Evolutionary conservation across 2,113 vertebrate species (phyloP).

Genomic region (Chitala chitala): DNA sequence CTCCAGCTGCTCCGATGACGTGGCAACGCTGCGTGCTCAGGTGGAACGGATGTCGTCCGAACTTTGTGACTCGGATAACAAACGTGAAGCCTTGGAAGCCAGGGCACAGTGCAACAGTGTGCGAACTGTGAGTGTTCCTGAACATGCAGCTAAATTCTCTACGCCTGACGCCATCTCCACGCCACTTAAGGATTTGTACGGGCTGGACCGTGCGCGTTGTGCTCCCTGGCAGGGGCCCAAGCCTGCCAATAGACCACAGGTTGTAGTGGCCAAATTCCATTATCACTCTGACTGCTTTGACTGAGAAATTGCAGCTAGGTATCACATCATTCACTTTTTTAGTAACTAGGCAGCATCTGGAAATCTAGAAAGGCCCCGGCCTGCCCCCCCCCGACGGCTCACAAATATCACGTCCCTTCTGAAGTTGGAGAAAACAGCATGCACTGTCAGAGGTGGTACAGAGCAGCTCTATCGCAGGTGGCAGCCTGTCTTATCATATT

Average conservation of each 20-base stretch:
- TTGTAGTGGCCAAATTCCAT: neutral
- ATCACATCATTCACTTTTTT: too few relatives aligned
- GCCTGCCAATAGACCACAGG: neutral
- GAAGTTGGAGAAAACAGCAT: too few relatives aligned
- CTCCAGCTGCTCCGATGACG: neutral
- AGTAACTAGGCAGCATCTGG: too few relatives aligned
- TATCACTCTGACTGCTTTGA: neutral
- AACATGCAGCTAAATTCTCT: neutral
- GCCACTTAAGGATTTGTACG: neutral
- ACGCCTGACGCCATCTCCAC: neutral
- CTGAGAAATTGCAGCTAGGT: too few relatives aligned
- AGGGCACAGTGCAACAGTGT: neutral
- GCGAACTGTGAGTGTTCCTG: neutral
- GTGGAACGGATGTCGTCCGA: neutral
- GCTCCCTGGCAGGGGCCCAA: neutral
- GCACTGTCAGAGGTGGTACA: too few relatives aligned
- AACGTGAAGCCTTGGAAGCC: neutral
- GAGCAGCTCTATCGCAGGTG: too few relatives aligned
- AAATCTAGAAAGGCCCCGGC: too few relatives aligned
- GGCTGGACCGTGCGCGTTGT: neutral
- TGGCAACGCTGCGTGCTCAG: neutral
- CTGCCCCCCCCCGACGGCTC: too few relatives aligned
- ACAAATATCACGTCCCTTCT: too few relatives aligned
- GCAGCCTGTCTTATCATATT: too few relatives aligned
- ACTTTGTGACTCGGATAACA: neutral